Conservation (phyloP, 2,888 invertebrate genomes). For the Acrobasis consociella region DNA sequence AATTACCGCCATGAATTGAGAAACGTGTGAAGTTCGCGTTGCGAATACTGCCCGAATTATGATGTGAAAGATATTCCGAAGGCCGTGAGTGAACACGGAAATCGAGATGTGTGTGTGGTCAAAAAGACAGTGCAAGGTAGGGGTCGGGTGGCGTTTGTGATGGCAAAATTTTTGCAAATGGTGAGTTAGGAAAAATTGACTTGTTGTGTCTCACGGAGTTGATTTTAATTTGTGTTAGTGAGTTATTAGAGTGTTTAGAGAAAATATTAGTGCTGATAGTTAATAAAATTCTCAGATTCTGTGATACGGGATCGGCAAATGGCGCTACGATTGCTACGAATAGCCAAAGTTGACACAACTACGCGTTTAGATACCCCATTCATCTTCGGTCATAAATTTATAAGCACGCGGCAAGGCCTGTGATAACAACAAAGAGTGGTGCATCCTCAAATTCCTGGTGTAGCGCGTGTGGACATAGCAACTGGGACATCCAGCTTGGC, state of each 20-base stretch:
- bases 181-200: conserved; percentile 85
- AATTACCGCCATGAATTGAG: conserved; percentile 70
- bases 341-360: conserved; percentile 82
- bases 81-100: conserved; percentile 85
- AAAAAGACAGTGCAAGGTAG: conserved; percentile 88
- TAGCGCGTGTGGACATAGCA: conserved; percentile 74
- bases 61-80: conserved; percentile 86
- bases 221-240: conserved; percentile 70
- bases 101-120: conserved; percentile 84
- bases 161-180: conserved; percentile 90
- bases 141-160: conserved; percentile 91
- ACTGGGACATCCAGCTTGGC: conserved; percentile 83
- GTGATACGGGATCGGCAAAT: conserved; percentile 80
- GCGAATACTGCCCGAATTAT: conserved; percentile 82
- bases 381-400: conserved; percentile 66
- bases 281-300: conserved; percentile 72
- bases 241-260: conserved; percentile 63
- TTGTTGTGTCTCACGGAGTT: conserved; percentile 62
- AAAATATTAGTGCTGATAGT: conserved; percentile 71
- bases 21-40: conserved; percentile 82
- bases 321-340: conserved; percentile 83
- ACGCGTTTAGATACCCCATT: conserved; percentile 79
- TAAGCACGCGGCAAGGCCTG: conserved; percentile 70
- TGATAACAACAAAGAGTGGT: conserved; percentile 74
- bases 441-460: conserved; percentile 72